Conservation (phyloP, 2,113 vertebrate species). For the Pterophyllum scalare region DNA sequence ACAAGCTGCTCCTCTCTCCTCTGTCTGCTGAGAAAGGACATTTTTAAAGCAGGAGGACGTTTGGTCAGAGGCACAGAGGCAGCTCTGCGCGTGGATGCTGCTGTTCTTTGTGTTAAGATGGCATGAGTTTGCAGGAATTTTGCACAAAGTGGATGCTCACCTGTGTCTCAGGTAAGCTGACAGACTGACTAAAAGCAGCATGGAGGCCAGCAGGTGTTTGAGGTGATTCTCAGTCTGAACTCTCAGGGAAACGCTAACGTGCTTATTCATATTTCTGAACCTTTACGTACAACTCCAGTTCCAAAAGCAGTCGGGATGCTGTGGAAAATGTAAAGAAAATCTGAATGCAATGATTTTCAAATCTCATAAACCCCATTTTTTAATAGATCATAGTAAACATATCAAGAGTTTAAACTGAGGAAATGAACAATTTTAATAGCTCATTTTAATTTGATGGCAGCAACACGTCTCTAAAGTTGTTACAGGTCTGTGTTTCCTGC, state of each 20-base stretch:
- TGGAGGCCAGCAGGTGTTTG: background rate
- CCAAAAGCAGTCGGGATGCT: no score
- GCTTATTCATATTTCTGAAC: no score
- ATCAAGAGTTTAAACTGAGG: no score
- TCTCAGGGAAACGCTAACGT: background rate
- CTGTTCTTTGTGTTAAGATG: background rate
- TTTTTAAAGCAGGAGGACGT: background rate
- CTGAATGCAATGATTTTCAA: no score
- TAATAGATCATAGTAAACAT: no score
- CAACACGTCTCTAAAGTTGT: no score
- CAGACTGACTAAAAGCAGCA: background rate
- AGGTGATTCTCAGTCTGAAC: background rate
- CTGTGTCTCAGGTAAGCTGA: background rate
- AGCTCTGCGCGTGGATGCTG: background rate
- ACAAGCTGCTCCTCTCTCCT: background rate
- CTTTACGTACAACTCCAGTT: no score
- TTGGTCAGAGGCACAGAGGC: background rate
- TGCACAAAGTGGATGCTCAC: background rate
- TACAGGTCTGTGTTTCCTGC: no score
- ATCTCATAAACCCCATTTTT: no score
- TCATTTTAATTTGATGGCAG: no score
- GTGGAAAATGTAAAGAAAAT: no score
- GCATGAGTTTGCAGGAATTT: background rate
- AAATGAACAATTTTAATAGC: no score
- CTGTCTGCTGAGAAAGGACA: background rate